These are phyloP conservation scores for Ramphastos sulfuratus DNA, from an alignment of 2,113 vertebrate genomes.

Conservation along the genomic window DNA sequence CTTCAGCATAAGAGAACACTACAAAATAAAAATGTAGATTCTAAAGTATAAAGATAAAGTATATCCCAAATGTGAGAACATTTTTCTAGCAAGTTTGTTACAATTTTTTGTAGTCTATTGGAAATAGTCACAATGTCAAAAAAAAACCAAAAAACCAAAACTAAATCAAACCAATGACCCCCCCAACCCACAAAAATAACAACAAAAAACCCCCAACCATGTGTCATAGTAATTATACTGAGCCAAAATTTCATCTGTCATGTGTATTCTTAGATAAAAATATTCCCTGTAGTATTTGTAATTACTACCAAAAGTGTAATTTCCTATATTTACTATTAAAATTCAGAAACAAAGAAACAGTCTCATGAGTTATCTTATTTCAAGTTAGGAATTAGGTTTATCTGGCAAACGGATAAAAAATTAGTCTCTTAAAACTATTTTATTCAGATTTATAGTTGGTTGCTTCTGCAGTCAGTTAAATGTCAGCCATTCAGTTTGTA, in stretches of 20 bases:
- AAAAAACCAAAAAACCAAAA: not conserved
- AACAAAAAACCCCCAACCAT: too few species aligned
- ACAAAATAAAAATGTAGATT: not conserved
- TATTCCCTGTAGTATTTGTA: rapidly evolving
- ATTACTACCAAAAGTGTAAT: not conserved
- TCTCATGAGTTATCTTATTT: not conserved
- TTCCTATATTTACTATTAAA: not conserved
- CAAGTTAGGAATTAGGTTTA: not conserved
- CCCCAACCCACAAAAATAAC: too few species aligned
- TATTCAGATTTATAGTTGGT: not conserved
- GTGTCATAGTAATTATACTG: not conserved
- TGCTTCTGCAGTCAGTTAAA: not conserved
- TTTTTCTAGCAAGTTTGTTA: not conserved
- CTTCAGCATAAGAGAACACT: not conserved
- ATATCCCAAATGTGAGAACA: not conserved
- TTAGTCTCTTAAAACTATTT: not conserved
- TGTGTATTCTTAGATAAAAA: not conserved
- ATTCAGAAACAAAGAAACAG: not conserved
- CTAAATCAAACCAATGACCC: too few species aligned
- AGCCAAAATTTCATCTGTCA: not conserved
- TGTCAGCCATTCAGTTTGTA: not conserved
- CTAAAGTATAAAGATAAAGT: too few species aligned
- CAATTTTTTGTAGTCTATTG: not conserved
- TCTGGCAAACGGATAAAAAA: not conserved
- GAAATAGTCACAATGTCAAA: not conserved